These are phyloP conservation scores for Aethes cnicana DNA, from an alignment of 2,888 invertebrate genomes.

Conservation along the genomic window DNA sequence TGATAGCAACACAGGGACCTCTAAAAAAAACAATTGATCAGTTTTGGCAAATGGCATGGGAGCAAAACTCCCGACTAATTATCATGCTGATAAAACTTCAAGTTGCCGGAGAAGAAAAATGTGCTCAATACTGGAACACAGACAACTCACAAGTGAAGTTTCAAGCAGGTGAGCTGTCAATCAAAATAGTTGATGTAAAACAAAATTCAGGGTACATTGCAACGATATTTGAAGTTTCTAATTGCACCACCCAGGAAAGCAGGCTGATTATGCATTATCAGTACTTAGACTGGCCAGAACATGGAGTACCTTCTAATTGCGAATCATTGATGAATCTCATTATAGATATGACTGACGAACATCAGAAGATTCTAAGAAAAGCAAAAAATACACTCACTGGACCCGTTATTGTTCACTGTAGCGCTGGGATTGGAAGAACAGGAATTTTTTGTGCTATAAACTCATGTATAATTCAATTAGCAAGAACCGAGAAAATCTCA, in stretches of 20 bases:
- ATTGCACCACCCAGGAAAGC: too few species aligned
- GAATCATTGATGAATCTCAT: conserved; percentile 1
- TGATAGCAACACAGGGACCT: conserved; percentile 4
- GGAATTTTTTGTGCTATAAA: conserved; percentile 1
- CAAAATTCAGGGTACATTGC: neutral
- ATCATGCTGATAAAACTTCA: conserved; percentile 3
- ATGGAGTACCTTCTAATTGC: neutral
- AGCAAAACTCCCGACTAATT: conserved; percentile 3
- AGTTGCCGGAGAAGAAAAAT: conserved; percentile 1
- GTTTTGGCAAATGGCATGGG: conserved; percentile 7
- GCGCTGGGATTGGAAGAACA: conserved; percentile 6
- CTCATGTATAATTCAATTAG: conserved; percentile 1
- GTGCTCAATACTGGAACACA: neutral
- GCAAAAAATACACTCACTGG: neutral
- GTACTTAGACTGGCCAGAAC: neutral
- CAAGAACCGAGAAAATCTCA: neutral
- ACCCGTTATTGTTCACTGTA: too few species aligned
- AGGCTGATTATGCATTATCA: conserved; percentile 1
- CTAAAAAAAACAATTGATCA: conserved; percentile 5
- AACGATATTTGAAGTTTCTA: neutral
- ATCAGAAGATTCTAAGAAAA: neutral
- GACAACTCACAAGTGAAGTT: neutral
- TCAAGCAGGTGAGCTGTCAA: neutral
- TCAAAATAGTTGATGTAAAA: neutral
- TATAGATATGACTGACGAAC: neutral